phyloP scores from a whole-genome alignment of 2,113 vertebrate species.

The Nyctereutes procyonoides region DNA sequence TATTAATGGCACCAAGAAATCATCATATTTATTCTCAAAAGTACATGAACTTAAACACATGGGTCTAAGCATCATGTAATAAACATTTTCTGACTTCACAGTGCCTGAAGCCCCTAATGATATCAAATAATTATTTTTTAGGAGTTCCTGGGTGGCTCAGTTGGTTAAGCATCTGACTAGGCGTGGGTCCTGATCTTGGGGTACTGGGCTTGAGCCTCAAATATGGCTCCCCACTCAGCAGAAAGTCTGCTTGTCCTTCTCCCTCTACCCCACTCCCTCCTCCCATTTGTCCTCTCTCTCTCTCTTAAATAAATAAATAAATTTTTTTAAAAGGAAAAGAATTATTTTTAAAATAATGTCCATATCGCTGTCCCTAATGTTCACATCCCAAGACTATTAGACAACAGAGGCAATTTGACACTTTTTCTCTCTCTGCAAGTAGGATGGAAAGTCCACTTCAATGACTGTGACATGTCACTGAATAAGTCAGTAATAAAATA shows the following conservation, averaged over 20 bases:
- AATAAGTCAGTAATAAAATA: neutral
- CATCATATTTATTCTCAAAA: conserved; percentile 41
- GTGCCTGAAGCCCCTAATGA: neutral
- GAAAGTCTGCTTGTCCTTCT: too few species aligned
- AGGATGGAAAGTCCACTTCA: neutral
- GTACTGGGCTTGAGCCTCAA: too few species aligned
- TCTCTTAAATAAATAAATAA: too few species aligned
- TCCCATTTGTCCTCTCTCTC: too few species aligned
- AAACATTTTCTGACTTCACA: conserved; percentile 41
- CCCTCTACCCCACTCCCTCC: too few species aligned
- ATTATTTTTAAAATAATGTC: neutral
- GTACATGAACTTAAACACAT: neutral
- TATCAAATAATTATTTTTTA: neutral
- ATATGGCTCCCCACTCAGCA: too few species aligned
- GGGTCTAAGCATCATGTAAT: neutral
- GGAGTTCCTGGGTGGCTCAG: neutral
- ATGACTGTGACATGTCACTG: neutral
- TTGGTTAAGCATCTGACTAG: too few species aligned
- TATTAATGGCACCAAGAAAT: neutral
- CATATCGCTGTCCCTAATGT: neutral
- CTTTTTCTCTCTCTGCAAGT: neutral
- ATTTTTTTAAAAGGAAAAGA: neutral
- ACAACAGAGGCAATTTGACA: neutral
- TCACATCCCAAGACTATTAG: neutral
- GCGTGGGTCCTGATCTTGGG: too few species aligned